phyloP scores from a whole-genome alignment of 2,888 invertebrate species.

The Megamerina dolium region DNA sequence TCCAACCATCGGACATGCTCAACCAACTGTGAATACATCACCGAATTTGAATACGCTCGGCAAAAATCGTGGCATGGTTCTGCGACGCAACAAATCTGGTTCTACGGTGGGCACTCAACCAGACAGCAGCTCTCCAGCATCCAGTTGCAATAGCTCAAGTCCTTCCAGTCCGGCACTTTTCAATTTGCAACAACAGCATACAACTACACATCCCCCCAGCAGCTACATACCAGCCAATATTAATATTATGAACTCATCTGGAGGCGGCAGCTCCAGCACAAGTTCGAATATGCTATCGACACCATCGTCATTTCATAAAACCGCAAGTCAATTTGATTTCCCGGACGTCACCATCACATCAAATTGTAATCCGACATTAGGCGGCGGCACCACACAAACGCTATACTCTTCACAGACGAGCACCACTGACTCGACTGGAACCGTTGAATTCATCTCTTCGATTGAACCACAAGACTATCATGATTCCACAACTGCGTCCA shows the following conservation, averaged over 20 bases:
- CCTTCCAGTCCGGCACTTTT: slow-evolving; percentile 86
- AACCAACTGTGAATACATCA: slow-evolving; percentile 45
- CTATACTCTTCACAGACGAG: slow-evolving; percentile 34
- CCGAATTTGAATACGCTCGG: slow-evolving; percentile 38
- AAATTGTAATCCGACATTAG: slow-evolving; percentile 22
- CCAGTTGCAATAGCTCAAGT: slow-evolving; percentile 93
- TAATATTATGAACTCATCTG: slow-evolving; percentile 28
- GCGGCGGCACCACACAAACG: slow-evolving; percentile 30
- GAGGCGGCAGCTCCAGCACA: slow-evolving; percentile 31
- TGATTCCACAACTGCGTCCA: slow-evolving; percentile 17
- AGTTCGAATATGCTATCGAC: slow-evolving; percentile 35
- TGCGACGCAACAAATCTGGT: slow-evolving; percentile 24
- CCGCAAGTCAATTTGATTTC: slow-evolving; percentile 48
- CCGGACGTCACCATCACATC: slow-evolving; percentile 46
- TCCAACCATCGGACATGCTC: slow-evolving; percentile 15
- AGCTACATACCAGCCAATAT: slow-evolving; percentile 36
- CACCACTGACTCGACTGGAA: slow-evolving; percentile 12
- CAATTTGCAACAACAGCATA: slow-evolving; percentile 49
- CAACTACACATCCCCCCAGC: slow-evolving; percentile 27
- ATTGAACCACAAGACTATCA: slow-evolving; percentile 10
- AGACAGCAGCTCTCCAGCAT: slow-evolving; percentile 88
- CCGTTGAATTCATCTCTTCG: slow-evolving; percentile 6
- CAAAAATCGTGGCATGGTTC: slow-evolving; percentile 24
- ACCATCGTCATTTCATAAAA: slow-evolving; percentile 39
- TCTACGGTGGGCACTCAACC: slow-evolving; percentile 45